Evolutionary conservation across 2,113 vertebrate genomes (phyloP).

Genomic region (Sander vitreus): DNA sequence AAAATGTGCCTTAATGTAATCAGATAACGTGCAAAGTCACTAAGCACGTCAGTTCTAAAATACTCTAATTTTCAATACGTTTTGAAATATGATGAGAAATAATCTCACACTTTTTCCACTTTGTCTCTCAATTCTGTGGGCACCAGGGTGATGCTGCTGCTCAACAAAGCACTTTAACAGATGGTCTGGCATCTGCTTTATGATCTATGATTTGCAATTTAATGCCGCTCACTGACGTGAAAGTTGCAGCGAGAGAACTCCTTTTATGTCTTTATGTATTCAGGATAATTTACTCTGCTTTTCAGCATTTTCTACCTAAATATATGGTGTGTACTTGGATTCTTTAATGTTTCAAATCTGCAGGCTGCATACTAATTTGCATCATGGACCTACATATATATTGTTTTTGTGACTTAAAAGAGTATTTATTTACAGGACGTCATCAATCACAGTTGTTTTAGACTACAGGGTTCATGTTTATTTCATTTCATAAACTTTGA

Average conservation of each 20-base stretch:
- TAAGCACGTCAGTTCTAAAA: slow-evolving; percentile 38
- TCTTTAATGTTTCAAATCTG: slow-evolving; percentile 58
- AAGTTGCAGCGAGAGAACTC: slow-evolving; percentile 60
- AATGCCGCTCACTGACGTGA: slow-evolving; percentile 71
- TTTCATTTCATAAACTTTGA: slow-evolving; percentile 51
- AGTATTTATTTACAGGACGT: slow-evolving; percentile 32
- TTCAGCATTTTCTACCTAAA: slow-evolving; percentile 58
- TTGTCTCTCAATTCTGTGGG: slow-evolving; percentile 59
- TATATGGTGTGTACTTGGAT: slow-evolving; percentile 38
- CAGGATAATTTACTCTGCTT: slow-evolving; percentile 59
- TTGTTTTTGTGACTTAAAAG: slow-evolving; percentile 48
- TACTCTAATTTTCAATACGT: slow-evolving; percentile 44
- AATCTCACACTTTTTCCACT: slow-evolving; percentile 70
- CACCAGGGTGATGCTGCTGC: slow-evolving; percentile 60
- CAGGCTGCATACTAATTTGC: slow-evolving; percentile 54
- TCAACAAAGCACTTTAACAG: slow-evolving; percentile 81
- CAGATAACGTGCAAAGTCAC: slow-evolving; percentile 35
- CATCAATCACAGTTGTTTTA: slow-evolving; percentile 52
- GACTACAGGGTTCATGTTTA: slow-evolving; percentile 29
- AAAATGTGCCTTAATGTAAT: slow-evolving; percentile 41
- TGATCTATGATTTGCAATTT: slow-evolving; percentile 79
- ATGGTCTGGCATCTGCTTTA: slow-evolving; percentile 81
- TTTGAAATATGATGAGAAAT: slow-evolving; percentile 65
- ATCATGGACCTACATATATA: slow-evolving; percentile 29
- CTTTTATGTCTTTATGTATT: slow-evolving; percentile 71